phyloP scores from a whole-genome alignment of 2,888 invertebrate species.

The Dynastes grantii region DNA sequence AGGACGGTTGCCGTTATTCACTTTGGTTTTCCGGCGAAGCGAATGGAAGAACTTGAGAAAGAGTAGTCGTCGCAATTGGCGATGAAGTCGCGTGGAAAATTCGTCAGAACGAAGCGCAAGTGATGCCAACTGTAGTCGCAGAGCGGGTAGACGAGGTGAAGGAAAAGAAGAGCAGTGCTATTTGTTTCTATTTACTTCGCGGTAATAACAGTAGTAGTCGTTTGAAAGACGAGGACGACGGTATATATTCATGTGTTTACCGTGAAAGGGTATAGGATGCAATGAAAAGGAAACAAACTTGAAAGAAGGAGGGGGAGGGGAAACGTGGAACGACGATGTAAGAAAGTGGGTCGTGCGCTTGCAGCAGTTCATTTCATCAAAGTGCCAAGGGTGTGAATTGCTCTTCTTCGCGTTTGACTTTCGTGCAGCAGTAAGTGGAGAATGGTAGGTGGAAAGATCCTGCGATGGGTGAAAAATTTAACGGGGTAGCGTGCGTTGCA shows the following conservation, averaged over 20 bases:
- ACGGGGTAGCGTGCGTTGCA: too few relatives aligned
- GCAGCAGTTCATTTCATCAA: slow-evolving; percentile 35
- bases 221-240: not conserved
- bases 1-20: slow-evolving; percentile 47
- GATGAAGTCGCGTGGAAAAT: slow-evolving; percentile 59
- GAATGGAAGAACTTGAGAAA: not conserved
- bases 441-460: too few relatives aligned
- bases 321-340: not conserved
- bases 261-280: not conserved
- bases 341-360: slow-evolving; percentile 23
- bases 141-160: too few relatives aligned
- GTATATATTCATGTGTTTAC: not conserved
- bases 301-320: too few relatives aligned
- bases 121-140: too few relatives aligned
- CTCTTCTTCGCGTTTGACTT: not conserved
- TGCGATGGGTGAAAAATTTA: too few relatives aligned
- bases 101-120: slow-evolving; percentile 45
- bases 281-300: slow-evolving; percentile 15
- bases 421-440: too few relatives aligned
- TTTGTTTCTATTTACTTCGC: slow-evolving; percentile 61
- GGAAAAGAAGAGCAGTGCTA: slow-evolving; percentile 54
- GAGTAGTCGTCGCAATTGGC: slow-evolving; percentile 12
- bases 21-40: slow-evolving; percentile 40
- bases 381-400: slow-evolving; percentile 16
- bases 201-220: slow-evolving; percentile 1